Evolutionary conservation across 2,888 invertebrate genomes (phyloP).

Genomic region (Troglohyphantes excavatus): DNA sequence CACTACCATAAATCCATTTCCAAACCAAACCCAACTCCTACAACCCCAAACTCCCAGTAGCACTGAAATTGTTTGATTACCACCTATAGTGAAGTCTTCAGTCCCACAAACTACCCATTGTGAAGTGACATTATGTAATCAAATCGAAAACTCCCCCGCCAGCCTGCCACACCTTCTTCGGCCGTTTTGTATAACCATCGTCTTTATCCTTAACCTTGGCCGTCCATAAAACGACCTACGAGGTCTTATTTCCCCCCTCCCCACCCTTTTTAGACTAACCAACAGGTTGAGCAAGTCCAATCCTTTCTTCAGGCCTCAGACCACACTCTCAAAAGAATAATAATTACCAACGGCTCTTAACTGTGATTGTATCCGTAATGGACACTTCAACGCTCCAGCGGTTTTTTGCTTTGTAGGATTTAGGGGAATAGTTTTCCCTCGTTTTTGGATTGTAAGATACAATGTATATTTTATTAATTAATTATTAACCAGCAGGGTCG

Average conservation of each 20-base stretch:
- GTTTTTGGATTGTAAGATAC: not conserved
- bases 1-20: too few relatives aligned
- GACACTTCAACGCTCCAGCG: constrained; percentile 29
- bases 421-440: not conserved
- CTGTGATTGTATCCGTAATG: constrained; percentile 32
- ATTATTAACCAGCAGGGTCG: too few relatives aligned
- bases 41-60: not conserved
- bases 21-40: not conserved
- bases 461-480: not conserved
- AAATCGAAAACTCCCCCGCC: constrained; percentile 23
- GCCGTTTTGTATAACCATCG: not conserved
- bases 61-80: constrained; percentile 13
- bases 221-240: not conserved
- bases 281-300: constrained; percentile 3
- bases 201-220: constrained; percentile 53
- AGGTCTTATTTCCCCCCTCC: not conserved
- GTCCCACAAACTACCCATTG: not conserved
- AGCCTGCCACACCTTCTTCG: constrained; percentile 6
- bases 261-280: not conserved
- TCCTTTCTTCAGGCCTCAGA: not conserved
- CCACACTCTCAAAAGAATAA: constrained; percentile 35
- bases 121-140: not conserved
- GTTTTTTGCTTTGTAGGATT: not conserved
- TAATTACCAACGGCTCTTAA: not conserved
- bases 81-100: not conserved